Percentiles rank a stretch among this genome's conserved stretches.
These are phyloP conservation scores for Agonopterix alstromeriana DNA, from an alignment of 2,888 invertebrate genomes.

Conservation along the genomic window DNA sequence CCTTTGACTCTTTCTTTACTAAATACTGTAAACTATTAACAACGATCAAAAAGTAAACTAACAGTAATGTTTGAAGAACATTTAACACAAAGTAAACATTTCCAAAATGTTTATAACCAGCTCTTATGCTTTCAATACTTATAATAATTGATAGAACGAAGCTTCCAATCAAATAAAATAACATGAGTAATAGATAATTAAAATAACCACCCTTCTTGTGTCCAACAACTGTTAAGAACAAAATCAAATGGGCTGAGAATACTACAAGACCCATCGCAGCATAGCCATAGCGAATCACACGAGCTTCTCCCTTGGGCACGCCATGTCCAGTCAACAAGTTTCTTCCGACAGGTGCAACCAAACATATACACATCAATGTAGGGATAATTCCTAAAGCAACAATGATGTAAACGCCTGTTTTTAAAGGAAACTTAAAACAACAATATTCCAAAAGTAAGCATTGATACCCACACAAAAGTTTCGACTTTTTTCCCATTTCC, in stretches of 20 bases:
- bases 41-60: constrained; percentile 32
- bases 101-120: constrained; percentile 16
- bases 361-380: constrained; percentile 17
- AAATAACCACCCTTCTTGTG: no score
- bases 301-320: constrained; percentile 14
- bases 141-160: constrained; percentile 18
- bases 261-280: constrained; percentile 17
- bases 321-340: constrained; percentile 16
- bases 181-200: no score
- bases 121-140: constrained; percentile 15
- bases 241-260: constrained; percentile 19
- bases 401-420: constrained; percentile 21
- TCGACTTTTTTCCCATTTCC: no score
- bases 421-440: constrained; percentile 22
- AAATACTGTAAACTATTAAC: constrained; percentile 22
- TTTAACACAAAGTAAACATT: constrained; percentile 15
- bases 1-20: constrained; percentile 21
- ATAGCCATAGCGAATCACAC: constrained; percentile 15
- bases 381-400: constrained; percentile 26
- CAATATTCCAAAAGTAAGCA: constrained; percentile 4
- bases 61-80: constrained; percentile 14
- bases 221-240: constrained; percentile 6
- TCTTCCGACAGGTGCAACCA: constrained; percentile 16
- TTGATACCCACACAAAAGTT: no score
- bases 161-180: constrained; percentile 18